Evolutionary conservation across 2,113 vertebrate species (phyloP).

Genomic region (Thalassarche chlororhynchos): DNA sequence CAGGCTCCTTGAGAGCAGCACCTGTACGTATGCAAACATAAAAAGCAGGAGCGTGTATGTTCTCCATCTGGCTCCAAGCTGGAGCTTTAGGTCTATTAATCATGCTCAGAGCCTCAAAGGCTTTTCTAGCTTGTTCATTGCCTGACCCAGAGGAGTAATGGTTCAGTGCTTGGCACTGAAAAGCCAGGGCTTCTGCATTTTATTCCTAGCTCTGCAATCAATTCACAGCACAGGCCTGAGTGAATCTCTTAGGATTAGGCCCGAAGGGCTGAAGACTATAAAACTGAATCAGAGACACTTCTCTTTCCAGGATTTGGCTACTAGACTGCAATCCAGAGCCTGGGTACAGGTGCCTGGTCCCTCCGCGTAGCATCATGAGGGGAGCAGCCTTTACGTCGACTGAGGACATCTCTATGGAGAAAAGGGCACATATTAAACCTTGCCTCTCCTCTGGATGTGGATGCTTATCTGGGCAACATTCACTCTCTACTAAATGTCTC

Average conservation of each 20-base stretch:
- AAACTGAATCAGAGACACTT: not conserved
- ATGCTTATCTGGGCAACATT: not conserved
- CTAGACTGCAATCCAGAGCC: not conserved
- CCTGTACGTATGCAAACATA: not conserved
- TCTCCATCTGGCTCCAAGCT: not conserved
- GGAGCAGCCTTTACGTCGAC: fast-evolving
- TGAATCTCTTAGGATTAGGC: not conserved
- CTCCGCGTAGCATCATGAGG: fast-evolving
- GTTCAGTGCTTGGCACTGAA: not conserved
- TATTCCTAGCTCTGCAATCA: not conserved
- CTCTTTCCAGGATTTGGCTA: not conserved
- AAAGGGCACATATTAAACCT: not conserved
- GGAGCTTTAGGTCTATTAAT: conserved; percentile 26
- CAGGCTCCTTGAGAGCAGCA: not conserved
- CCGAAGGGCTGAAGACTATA: not conserved
- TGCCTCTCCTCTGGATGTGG: not conserved
- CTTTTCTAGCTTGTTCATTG: conserved; percentile 10
- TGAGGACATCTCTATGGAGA: not conserved
- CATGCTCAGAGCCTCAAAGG: not conserved
- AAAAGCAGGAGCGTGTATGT: not conserved
- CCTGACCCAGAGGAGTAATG: not conserved
- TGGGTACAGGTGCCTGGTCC: not conserved
- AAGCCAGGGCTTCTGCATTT: not conserved
- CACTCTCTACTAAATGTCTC: not conserved
- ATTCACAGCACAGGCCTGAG: not conserved